Evolutionary conservation across 2,888 invertebrate genomes (phyloP).

Genomic region (Eristalis tenax): DNA sequence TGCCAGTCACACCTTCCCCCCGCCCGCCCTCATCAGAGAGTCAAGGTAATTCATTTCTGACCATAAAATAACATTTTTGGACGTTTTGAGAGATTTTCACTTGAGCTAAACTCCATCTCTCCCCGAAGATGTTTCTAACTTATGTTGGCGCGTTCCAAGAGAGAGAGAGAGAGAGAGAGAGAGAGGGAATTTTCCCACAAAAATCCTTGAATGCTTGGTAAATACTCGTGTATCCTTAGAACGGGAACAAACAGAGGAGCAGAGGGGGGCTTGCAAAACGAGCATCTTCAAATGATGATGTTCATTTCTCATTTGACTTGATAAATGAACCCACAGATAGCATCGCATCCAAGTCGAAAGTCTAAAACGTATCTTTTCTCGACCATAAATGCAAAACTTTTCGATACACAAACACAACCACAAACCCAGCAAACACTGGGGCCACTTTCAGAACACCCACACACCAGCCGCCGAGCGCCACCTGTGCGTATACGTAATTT

Average conservation of each 20-base stretch:
- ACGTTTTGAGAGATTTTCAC: slow-evolving; percentile 41
- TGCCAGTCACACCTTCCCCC: slow-evolving; percentile 48
- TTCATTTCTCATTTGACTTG: slow-evolving; percentile 72
- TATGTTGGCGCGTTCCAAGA: slow-evolving; percentile 26
- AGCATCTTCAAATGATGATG: slow-evolving; percentile 64
- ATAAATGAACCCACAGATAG: slow-evolving; percentile 68
- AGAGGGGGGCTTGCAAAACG: neutral
- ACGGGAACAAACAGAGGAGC: neutral
- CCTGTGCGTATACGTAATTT: slow-evolving; percentile 69
- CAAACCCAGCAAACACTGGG: too few relatives aligned
- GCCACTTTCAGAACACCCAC: neutral
- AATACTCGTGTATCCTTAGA: slow-evolving; percentile 51
- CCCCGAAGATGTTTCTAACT: slow-evolving; percentile 30
- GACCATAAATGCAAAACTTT: slow-evolving; percentile 62
- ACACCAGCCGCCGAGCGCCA: neutral
- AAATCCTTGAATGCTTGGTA: slow-evolving; percentile 18
- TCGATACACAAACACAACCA: slow-evolving; percentile 43
- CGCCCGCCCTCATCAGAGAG: neutral
- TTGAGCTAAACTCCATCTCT: neutral
- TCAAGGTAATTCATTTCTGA: slow-evolving; percentile 58
- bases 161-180: neutral
- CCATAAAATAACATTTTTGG: slow-evolving; percentile 60
- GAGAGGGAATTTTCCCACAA: slow-evolving; percentile 21
- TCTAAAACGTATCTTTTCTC: slow-evolving; percentile 43
- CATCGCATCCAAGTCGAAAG: slow-evolving; percentile 48